phyloP scores from a whole-genome alignment of 1,140 invertebrate species.

The Drosophila neocordata region DNA sequence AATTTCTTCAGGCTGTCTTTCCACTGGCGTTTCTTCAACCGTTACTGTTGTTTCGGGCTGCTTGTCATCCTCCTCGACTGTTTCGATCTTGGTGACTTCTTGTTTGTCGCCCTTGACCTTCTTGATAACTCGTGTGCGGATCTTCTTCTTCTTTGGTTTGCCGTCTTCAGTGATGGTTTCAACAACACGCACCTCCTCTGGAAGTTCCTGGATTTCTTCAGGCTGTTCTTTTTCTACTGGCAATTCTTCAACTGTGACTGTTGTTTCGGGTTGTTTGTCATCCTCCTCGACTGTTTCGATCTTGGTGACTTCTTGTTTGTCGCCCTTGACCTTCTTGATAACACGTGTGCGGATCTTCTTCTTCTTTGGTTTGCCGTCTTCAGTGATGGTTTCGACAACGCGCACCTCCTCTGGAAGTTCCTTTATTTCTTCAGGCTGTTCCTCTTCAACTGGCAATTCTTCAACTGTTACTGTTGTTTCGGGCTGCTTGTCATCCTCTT shows the following conservation, averaged over 20 bases:
- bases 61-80: neutral
- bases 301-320: slow-evolving; percentile 16
- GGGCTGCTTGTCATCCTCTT: slow-evolving; percentile 25
- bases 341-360: neutral
- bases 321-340: slow-evolving; percentile 17
- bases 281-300: slow-evolving; percentile 15
- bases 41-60: neutral
- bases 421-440: neutral
- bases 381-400: neutral
- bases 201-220: slow-evolving; percentile 7
- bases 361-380: slow-evolving; percentile 4
- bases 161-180: slow-evolving; percentile 8
- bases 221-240: slow-evolving; percentile 2
- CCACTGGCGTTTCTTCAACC: neutral
- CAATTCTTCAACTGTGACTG: neutral
- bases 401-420: slow-evolving; percentile 8
- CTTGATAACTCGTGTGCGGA: slow-evolving; percentile 10
- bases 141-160: slow-evolving; percentile 14
- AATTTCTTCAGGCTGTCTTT: neutral
- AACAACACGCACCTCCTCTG: neutral
- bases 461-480: slow-evolving; percentile 1
- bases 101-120: slow-evolving; percentile 18
- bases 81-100: slow-evolving; percentile 20
- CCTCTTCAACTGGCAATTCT: neutral
- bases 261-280: neutral